Evolutionary conservation across 1,140 invertebrate genomes (phyloP).

Genomic region (Bombus confusus): DNA sequence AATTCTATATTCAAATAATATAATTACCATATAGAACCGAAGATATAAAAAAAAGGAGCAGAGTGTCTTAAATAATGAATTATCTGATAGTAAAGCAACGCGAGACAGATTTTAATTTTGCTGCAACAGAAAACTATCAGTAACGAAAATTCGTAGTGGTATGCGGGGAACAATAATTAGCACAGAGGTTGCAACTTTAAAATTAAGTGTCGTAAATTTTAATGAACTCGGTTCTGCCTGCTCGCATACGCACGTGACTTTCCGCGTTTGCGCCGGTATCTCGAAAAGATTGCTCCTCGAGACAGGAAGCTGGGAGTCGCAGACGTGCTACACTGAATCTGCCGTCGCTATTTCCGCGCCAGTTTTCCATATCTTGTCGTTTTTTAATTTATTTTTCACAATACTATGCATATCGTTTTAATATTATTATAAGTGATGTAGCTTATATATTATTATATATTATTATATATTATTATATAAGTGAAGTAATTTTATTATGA

Average conservation of each 20-base stretch:
- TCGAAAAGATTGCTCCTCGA: not conserved
- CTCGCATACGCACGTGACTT: constrained; percentile 29
- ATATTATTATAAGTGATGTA: no score
- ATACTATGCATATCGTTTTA: no score
- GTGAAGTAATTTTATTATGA: no score
- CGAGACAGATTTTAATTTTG: not conserved
- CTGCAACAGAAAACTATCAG: not conserved
- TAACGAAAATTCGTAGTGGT: constrained; percentile 11
- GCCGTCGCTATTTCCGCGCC: not conserved
- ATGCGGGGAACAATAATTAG: constrained; percentile 47
- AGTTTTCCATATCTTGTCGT: not conserved
- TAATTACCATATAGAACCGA: not conserved
- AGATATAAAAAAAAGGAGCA: not conserved
- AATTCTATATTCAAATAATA: no score
- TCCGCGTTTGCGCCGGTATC: constrained; percentile 7
- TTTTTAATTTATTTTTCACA: no score
- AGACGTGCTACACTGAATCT: constrained; percentile 5
- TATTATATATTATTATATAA: no score
- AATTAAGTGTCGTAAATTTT: constrained; percentile 59
- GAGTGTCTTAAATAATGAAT: not conserved
- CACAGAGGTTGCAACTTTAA: constrained; percentile 44
- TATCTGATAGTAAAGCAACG: no score
- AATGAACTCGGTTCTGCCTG: constrained; percentile 29
- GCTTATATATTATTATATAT: no score
- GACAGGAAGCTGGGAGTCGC: constrained; percentile 19